These are phyloP conservation scores for Hypomesus transpacificus DNA, from an alignment of 2,113 vertebrate genomes.

Conservation along the genomic window DNA sequence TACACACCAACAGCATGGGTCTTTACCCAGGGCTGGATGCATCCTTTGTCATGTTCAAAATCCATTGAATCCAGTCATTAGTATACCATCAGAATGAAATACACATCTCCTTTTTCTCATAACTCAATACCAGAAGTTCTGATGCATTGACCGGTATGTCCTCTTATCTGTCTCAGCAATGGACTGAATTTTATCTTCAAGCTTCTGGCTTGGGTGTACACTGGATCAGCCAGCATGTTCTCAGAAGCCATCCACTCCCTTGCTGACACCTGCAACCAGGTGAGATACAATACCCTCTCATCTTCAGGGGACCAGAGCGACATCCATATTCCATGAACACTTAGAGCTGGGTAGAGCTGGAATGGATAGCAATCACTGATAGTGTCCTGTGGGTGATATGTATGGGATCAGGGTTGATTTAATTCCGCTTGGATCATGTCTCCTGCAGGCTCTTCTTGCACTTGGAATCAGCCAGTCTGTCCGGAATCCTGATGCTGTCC, in stretches of 20 bases:
- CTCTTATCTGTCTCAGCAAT: slow-evolving; percentile 77
- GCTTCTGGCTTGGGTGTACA: slow-evolving; percentile 97
- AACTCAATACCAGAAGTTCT: no score
- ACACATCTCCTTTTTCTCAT: no score
- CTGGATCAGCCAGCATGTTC: slow-evolving; percentile 98
- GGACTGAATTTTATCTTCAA: slow-evolving; percentile 98
- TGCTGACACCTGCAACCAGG: slow-evolving; percentile 97
- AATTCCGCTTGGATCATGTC: background rate
- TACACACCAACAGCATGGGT: background rate
- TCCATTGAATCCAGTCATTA: background rate
- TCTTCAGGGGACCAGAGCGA: no score
- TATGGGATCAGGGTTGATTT: background rate
- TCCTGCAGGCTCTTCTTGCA: slow-evolving; percentile 81
- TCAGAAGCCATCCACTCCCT: slow-evolving; percentile 98
- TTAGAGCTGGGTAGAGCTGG: no score
- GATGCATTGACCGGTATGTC: background rate
- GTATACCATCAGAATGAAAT: background rate
- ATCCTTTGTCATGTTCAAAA: background rate
- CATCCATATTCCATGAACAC: background rate
- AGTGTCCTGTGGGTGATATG: no score
- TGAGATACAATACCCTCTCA: slow-evolving; percentile 46
- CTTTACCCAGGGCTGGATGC: background rate
- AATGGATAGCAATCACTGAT: no score
- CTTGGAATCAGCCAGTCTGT: slow-evolving; percentile 94
- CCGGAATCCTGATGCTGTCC: slow-evolving; percentile 87